A percentile compares a stretch with the other conserved stretches of the same genome.
Conservation (phyloP, 2,888 invertebrate species). For the Parasteatoda lunata region DNA sequence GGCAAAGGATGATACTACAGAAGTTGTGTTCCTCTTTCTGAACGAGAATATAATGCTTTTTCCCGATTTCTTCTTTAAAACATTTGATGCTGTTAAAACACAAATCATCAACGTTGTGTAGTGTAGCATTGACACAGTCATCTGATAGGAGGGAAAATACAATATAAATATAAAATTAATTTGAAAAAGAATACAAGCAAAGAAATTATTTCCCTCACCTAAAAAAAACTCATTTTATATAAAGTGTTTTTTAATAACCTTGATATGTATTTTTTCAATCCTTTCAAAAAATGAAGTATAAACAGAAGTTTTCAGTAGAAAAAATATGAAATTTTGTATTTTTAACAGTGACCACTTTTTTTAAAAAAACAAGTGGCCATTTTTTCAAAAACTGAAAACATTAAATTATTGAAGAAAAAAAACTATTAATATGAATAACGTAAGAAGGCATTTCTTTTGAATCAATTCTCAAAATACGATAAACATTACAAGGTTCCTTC, state of each 20-base stretch:
- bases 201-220: not conserved
- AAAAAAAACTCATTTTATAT: not conserved
- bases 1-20: constrained; percentile 24
- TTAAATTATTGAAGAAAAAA: too few species aligned
- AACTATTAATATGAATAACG: too few species aligned
- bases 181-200: not conserved
- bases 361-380: too few species aligned
- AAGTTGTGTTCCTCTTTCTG: not conserved
- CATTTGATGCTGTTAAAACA: constrained; percentile 1
- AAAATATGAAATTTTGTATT: not conserved
- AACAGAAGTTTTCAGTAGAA: not conserved
- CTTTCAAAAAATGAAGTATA: not conserved
- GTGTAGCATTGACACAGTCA: not conserved
- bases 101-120: not conserved
- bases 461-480: too few species aligned
- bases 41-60: constrained; percentile 14
- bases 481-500: too few species aligned
- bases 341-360: too few species aligned
- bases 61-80: not conserved
- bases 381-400: too few species aligned
- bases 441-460: too few species aligned
- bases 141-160: not conserved
- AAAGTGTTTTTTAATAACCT: not conserved
- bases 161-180: not conserved
- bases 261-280: not conserved